A percentile compares a stretch with the other conserved stretches of the same genome.
These are phyloP conservation scores for Bergia sp. DNA, from an alignment of 92 coral and sea anemone species.

Conservation along the genomic window DNA sequence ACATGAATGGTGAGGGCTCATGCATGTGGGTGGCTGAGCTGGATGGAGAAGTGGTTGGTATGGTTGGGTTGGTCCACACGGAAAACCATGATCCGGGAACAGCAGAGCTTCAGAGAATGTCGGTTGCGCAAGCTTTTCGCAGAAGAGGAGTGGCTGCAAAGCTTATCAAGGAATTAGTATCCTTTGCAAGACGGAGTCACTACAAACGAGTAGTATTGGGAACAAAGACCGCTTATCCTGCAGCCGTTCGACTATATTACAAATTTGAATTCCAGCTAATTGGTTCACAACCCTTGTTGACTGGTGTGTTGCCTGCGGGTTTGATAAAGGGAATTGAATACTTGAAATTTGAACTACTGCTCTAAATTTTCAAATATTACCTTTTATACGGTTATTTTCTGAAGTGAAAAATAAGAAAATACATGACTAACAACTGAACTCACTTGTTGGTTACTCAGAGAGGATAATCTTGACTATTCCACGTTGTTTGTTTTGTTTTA, in stretches of 20 bases:
- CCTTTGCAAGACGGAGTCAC: not conserved
- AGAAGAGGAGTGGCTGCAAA: not conserved
- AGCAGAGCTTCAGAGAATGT: conserved; percentile 3
- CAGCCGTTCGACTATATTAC: conserved; percentile 65
- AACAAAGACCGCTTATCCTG: conserved; percentile 63
- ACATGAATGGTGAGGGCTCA: conserved; percentile 10
- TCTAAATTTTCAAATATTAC: not conserved
- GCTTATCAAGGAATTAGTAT: not conserved
- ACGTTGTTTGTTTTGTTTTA: too few relatives aligned
- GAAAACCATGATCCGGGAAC: conserved; percentile 5
- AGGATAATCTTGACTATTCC: too few relatives aligned
- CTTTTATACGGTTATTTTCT: not conserved
- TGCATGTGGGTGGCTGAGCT: conserved; percentile 24
- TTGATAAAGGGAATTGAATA: not conserved
- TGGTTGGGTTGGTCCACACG: conserved; percentile 12
- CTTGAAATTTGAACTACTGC: not conserved
- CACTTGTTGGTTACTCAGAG: too few relatives aligned
- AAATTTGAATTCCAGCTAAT: conserved; percentile 63
- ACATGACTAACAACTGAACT: too few relatives aligned
- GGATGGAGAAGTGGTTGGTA: conserved; percentile 12
- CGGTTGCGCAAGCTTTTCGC: not conserved
- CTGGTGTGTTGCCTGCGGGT: not conserved
- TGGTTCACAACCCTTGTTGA: not conserved
- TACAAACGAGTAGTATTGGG: not conserved
- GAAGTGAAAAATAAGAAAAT: not conserved